phyloP scores from a whole-genome alignment of 2,888 invertebrate genomes.

The Frankliniella intonsa region DNA sequence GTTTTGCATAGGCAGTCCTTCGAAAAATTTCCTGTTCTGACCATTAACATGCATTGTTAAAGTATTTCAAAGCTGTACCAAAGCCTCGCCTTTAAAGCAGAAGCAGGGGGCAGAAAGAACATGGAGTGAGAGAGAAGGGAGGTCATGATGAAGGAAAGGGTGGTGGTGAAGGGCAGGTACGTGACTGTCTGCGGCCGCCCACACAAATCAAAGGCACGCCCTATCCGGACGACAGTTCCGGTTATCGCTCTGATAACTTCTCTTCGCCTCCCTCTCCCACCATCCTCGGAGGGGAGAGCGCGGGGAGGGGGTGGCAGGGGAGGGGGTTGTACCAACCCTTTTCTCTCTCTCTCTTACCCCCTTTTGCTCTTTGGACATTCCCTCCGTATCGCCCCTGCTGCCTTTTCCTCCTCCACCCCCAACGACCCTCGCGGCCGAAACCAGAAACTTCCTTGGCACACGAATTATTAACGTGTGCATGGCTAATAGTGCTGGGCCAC shows the following conservation, averaged over 20 bases:
- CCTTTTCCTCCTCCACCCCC: background rate
- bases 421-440: background rate
- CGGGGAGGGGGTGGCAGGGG: too few relatives aligned
- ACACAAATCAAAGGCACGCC: background rate
- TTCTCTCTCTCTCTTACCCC: too few relatives aligned
- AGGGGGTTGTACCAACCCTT: too few relatives aligned
- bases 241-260: background rate
- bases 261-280: background rate
- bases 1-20: too few relatives aligned
- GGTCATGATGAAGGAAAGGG: background rate
- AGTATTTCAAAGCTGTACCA: too few relatives aligned
- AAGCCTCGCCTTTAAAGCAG: too few relatives aligned
- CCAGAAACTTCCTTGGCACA: background rate
- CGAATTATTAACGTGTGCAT: background rate
- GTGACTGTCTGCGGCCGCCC: background rate
- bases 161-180: background rate
- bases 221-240: background rate
- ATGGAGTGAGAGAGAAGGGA: too few relatives aligned
- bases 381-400: background rate
- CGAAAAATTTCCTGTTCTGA: too few relatives aligned
- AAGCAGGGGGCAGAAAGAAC: too few relatives aligned
- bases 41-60: too few relatives aligned
- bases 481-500: background rate
- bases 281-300: background rate
- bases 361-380: background rate